phyloP scores from a whole-genome alignment of 2,113 vertebrate genomes.

The Bubalus kerabau region DNA sequence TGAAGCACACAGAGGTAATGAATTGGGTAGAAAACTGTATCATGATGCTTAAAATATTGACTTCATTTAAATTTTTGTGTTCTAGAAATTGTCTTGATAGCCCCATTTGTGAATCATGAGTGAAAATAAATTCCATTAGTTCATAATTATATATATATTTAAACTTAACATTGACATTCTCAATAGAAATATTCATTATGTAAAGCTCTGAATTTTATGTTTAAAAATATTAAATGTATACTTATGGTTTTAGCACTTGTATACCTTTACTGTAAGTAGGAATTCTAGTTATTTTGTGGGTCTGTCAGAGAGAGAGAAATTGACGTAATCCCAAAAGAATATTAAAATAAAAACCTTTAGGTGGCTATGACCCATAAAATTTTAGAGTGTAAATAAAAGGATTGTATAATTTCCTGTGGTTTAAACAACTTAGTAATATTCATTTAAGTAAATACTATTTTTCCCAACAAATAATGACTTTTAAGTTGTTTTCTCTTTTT shows the following conservation, averaged over 20 bases:
- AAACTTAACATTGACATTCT: slow-evolving; percentile 3
- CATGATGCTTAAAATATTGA: not conserved
- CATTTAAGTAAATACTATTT: not conserved
- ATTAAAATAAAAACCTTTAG: not conserved
- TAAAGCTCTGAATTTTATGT: not conserved
- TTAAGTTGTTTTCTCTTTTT: not conserved
- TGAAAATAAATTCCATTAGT: not conserved
- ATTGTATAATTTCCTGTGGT: not conserved
- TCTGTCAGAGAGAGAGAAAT: not conserved
- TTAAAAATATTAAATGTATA: not conserved
- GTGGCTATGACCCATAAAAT: not conserved
- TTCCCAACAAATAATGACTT: not conserved
- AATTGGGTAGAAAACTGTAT: not conserved
- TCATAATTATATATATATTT: slow-evolving; percentile 10
- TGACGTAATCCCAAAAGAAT: not conserved
- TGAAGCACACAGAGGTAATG: not conserved
- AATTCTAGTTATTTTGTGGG: not conserved
- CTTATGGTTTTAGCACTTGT: not conserved
- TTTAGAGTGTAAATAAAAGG: slow-evolving; percentile 7
- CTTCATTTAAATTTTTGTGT: slow-evolving; percentile 24
- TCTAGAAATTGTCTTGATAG: slow-evolving; percentile 10
- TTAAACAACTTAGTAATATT: not conserved
- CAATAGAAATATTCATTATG: not conserved
- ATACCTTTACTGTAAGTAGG: not conserved
- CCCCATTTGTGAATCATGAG: not conserved